Evolutionary conservation across 53 echinoderm and acorn worm species (phyloP).

Genomic region (Antedon mediterranea): DNA sequence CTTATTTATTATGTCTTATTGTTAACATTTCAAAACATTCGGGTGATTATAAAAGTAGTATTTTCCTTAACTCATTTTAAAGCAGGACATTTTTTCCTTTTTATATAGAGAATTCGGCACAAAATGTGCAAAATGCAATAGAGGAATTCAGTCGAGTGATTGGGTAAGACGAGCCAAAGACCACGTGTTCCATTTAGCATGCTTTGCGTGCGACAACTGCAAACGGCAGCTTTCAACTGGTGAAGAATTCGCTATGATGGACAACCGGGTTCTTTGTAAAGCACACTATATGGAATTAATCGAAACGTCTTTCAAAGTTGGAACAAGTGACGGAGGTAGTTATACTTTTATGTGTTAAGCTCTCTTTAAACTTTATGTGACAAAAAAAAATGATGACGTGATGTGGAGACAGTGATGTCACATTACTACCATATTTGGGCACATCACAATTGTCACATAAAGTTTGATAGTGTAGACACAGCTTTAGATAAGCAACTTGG

Average conservation of each 20-base stretch:
- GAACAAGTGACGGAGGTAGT: neutral
- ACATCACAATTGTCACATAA: too few species aligned
- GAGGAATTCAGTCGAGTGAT: conserved; percentile 58
- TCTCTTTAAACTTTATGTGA: neutral
- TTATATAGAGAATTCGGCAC: conserved; percentile 47
- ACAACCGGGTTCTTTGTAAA: conserved; percentile 63
- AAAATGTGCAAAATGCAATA: conserved; percentile 55
- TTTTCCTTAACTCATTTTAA: too few species aligned
- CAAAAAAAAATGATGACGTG: too few species aligned
- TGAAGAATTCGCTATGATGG: conserved; percentile 77
- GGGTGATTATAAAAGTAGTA: too few species aligned
- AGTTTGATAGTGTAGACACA: too few species aligned
- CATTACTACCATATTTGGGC: too few species aligned
- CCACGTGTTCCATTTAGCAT: conserved; percentile 78
- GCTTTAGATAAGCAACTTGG: too few species aligned
- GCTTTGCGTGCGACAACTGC: conserved; percentile 88
- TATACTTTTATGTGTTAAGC: neutral
- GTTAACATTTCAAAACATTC: too few species aligned
- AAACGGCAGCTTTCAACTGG: conserved; percentile 92
- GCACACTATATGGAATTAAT: conserved; percentile 57
- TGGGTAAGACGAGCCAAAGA: conserved; percentile 81
- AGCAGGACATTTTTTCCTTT: too few species aligned
- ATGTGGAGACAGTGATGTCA: too few species aligned
- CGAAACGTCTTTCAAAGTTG: conserved; percentile 1
- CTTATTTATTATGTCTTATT: too few species aligned